phyloP scores from a whole-genome alignment of 2,113 vertebrate genomes.

The Pogona vitticeps region DNA sequence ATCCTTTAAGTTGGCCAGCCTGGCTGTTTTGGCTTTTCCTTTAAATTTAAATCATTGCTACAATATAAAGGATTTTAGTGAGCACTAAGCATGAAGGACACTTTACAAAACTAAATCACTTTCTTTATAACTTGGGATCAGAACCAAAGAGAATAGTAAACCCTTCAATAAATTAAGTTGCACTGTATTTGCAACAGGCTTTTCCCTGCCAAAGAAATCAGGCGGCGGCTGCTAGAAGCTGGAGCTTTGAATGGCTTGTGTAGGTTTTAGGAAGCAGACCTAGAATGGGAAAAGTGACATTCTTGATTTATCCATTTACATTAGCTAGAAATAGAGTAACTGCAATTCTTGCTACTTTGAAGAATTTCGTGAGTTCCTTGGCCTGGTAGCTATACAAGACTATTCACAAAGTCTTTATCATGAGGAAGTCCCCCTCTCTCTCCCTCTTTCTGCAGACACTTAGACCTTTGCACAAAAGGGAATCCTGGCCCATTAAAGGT shows the following conservation, averaged over 20 bases:
- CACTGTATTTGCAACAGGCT: not conserved
- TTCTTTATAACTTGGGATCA: slow-evolving; percentile 30
- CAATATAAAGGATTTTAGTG: slow-evolving; percentile 18
- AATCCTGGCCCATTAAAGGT: not conserved
- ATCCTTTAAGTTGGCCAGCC: not conserved
- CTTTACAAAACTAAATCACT: slow-evolving; percentile 13
- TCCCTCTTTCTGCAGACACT: not conserved
- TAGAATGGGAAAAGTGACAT: not conserved
- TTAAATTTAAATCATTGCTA: slow-evolving; percentile 32
- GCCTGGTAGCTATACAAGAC: not conserved
- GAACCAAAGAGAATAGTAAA: slow-evolving; percentile 31
- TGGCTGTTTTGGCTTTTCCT: not conserved
- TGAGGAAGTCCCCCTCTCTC: not conserved
- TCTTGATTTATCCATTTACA: slow-evolving; percentile 2
- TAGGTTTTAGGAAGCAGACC: not conserved
- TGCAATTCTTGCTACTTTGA: not conserved
- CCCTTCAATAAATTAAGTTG: slow-evolving; percentile 20
- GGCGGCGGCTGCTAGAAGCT: not conserved
- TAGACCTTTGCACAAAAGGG: too few relatives aligned
- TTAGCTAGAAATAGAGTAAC: slow-evolving; percentile 6
- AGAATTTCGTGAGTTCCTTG: not conserved
- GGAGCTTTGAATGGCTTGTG: not conserved
- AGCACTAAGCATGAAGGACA: slow-evolving; percentile 13
- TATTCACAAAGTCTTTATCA: not conserved
- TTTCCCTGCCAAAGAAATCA: slow-evolving; percentile 9